Conservation (phyloP, 2,797 vertebrate species). For the Cirrhinus molitorella region DNA sequence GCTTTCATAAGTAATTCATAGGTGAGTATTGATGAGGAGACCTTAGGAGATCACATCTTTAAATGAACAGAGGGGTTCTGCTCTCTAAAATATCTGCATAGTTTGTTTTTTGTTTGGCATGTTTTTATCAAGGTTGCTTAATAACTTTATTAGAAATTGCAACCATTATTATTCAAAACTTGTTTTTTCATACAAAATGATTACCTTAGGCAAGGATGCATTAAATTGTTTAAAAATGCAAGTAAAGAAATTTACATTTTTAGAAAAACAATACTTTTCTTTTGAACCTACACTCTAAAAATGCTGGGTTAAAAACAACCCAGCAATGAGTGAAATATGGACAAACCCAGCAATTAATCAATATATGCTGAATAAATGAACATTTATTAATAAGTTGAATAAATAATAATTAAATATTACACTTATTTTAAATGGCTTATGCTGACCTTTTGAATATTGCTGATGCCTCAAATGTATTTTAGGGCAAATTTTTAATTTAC, state of each 20-base stretch:
- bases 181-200: neutral
- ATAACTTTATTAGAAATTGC: neutral
- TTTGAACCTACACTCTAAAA: no score
- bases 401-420: no score
- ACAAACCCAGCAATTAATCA: no score
- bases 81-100: neutral
- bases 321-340: no score
- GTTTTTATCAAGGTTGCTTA: neutral
- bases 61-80: neutral
- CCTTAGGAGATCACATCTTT: slow-evolving; percentile 25
- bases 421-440: no score
- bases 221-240: neutral
- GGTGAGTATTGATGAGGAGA: slow-evolving; percentile 40
- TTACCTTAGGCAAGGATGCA: neutral
- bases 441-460: no score
- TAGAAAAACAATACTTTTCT: neutral
- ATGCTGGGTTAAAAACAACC: no score
- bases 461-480: no score
- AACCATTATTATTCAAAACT: neutral
- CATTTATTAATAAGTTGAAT: no score
- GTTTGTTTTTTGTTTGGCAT: neutral
- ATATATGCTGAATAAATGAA: no score
- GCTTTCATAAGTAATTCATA: slow-evolving; percentile 50
- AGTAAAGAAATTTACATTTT: neutral
- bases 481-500: no score